These are phyloP conservation scores for Dicyrtoma fusca DNA, from an alignment of 2,888 invertebrate genomes.

Conservation along the genomic window DNA sequence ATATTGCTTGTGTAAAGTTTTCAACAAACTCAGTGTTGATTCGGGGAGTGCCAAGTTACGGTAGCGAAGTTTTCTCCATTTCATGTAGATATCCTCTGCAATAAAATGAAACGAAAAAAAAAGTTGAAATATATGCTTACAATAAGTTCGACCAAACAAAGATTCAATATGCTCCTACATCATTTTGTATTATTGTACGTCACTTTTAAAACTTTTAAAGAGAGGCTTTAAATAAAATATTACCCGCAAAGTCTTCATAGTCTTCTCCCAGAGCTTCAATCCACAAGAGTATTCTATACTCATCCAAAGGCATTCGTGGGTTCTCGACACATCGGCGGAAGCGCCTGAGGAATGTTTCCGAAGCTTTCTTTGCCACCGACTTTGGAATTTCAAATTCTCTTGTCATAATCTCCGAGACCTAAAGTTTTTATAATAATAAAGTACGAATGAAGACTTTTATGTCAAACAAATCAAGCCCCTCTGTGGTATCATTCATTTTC, in stretches of 20 bases:
- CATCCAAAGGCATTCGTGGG: constrained; percentile 71
- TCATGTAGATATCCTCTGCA: constrained; percentile 69
- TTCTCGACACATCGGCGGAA: constrained; percentile 83
- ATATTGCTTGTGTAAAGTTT: constrained; percentile 70
- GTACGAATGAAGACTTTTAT: constrained; percentile 23
- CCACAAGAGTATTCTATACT: constrained; percentile 80
- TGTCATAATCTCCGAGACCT: constrained; percentile 64
- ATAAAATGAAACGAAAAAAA: neutral
- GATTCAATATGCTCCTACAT: neutral
- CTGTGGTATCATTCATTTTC: no score
- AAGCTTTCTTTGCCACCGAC: constrained; percentile 69
- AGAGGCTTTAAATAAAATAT: constrained; percentile 57
- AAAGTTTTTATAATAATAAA: constrained; percentile 47
- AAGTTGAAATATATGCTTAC: neutral
- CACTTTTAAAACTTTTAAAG: neutral
- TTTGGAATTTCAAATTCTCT: constrained; percentile 70
- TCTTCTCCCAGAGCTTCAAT: constrained; percentile 74
- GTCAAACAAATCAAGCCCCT: neutral
- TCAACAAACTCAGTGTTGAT: constrained; percentile 72
- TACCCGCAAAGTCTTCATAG: constrained; percentile 72
- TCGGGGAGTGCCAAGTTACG: constrained; percentile 72
- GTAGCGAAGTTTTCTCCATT: constrained; percentile 80
- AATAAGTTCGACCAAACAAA: neutral
- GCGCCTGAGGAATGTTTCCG: constrained; percentile 71
- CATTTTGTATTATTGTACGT: neutral